Evolutionary conservation across 2,888 invertebrate species (phyloP), one percentile per base, ranked within the genome.

Genomic region (Patella pellucida): DNA sequence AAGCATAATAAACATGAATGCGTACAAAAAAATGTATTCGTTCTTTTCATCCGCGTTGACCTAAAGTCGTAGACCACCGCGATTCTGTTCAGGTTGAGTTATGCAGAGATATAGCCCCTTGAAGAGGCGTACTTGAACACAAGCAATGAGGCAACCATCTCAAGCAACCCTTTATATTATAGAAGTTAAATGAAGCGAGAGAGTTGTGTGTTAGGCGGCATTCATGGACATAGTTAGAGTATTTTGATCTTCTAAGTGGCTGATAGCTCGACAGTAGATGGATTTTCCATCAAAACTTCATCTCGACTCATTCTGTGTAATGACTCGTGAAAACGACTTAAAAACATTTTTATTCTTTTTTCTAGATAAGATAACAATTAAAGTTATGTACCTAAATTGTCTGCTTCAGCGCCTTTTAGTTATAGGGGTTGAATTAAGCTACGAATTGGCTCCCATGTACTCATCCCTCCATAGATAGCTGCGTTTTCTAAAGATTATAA

Each of bases 271-370:
- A 19, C 12, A 62, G 62, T 62, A 62, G 62, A 62, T 62, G 23
- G 62, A 23, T 62, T 62, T 62, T 23, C 62, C 19, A 62, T 62
- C 62, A 62, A 62, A 41, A 62, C 62, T 62, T 62, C 62, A 62
- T 19, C 15, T 23, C 12, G 0, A 23, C 23, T 23, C 62, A 23
- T 19, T 62, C 23, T 62, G 23, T 1, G 19, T 15, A 62, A 62
- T 23, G 62, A 62, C 23, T 23, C 62, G 62, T 62, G 19, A 62
- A 62, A 62, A 62, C 62, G 11, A 14, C 19, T 62, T 62, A 23
- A 62, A 62, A 62, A 62, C 62, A 62, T 23, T 62, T 62, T 62
- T 62, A 19, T 23, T 23, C 62, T 23, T 41, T 23, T 41, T 41
- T 41, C 41, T 7, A 41, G 41, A 41, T 41, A 41, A 41, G 41